phyloP scores from a whole-genome alignment of 1,140 invertebrate genomes.

The Halyomorpha halys region DNA sequence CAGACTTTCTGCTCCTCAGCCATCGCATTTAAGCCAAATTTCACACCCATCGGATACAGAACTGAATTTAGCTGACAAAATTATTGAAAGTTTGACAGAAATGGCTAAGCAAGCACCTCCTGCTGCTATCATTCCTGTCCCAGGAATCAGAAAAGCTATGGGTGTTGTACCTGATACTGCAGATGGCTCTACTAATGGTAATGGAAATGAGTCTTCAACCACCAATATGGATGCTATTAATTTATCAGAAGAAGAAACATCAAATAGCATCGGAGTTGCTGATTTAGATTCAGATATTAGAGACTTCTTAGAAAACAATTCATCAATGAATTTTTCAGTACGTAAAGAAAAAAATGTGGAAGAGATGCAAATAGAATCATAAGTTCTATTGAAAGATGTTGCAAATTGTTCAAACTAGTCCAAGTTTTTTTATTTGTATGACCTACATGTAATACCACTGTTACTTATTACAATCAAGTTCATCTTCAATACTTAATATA shows the following conservation, averaged over 20 bases:
- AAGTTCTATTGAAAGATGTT: background rate
- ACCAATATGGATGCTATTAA: background rate
- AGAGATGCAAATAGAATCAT: constrained; percentile 1
- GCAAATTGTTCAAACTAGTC: too few relatives aligned
- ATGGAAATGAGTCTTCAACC: background rate
- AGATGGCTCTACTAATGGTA: background rate
- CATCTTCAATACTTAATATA: too few relatives aligned
- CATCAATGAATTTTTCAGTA: background rate
- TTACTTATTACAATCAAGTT: too few relatives aligned
- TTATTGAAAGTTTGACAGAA: constrained; percentile 65
- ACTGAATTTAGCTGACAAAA: constrained; percentile 55
- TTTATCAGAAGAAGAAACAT: background rate
- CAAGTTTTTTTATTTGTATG: too few relatives aligned
- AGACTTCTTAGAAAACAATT: background rate
- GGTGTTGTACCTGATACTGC: constrained; percentile 47
- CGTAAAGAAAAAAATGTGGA: background rate
- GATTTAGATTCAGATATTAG: constrained; percentile 8
- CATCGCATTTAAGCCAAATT: constrained; percentile 61
- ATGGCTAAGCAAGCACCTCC: constrained; percentile 71
- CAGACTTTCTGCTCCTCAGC: constrained; percentile 63
- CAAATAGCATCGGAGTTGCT: background rate
- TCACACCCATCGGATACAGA: constrained; percentile 54
- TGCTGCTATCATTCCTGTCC: constrained; percentile 56
- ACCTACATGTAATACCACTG: too few relatives aligned
- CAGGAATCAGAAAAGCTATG: constrained; percentile 67